Conservation (phyloP, 2,113 vertebrate species). For the Odocoileus virginianus region DNA sequence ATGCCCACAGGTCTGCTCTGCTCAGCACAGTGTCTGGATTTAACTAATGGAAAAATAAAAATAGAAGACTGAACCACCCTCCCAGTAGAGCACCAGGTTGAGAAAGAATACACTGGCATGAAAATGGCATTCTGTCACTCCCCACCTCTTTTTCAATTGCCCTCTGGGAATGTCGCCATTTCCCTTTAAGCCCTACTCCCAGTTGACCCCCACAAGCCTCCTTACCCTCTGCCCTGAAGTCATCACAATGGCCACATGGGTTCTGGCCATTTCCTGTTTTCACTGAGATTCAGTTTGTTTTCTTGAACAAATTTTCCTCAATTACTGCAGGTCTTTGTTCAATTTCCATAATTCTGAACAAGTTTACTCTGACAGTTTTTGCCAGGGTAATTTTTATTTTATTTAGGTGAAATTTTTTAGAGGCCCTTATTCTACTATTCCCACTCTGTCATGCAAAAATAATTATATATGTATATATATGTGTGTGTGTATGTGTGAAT, state of each 20-base stretch:
- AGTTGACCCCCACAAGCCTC: not conserved
- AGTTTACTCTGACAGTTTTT: not conserved
- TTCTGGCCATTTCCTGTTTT: not conserved
- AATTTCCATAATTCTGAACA: not conserved
- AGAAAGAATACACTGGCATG: not conserved
- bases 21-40: not conserved
- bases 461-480: too few relatives aligned
- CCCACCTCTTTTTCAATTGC: not conserved
- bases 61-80: not conserved
- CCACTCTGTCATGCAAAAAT: not conserved
- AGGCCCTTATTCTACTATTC: not conserved
- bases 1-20: not conserved
- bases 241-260: not conserved
- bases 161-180: not conserved
- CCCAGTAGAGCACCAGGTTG: not conserved
- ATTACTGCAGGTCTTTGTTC: not conserved
- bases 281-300: not conserved
- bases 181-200: not conserved
- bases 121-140: not conserved
- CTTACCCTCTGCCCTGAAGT: not conserved
- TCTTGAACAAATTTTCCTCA: not conserved
- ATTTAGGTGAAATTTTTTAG: not conserved
- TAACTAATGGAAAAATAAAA: not conserved
- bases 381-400: not conserved
- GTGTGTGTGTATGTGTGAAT: not conserved